These are phyloP conservation scores for Eumerus sabulonum DNA, from an alignment of 2,888 invertebrate species.

Conservation along the genomic window DNA sequence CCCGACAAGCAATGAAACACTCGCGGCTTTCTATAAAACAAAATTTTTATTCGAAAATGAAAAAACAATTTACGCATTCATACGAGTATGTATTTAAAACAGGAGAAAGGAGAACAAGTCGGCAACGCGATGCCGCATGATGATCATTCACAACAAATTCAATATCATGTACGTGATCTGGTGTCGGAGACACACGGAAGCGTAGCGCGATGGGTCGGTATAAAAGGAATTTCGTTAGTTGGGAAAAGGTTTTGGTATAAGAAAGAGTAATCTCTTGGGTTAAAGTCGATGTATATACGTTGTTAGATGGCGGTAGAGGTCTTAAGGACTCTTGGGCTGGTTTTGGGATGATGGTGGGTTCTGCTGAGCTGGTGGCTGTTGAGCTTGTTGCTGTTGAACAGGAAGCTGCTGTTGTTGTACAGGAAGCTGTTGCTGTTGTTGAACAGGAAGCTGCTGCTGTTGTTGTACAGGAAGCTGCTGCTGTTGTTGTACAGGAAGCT, in stretches of 20 bases:
- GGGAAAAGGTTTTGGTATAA: not conserved
- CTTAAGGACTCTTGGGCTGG: not conserved
- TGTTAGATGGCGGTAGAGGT: no score
- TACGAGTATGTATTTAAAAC: no score
- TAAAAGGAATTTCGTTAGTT: slow-evolving; percentile 46
- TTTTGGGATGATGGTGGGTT: slow-evolving; percentile 8
- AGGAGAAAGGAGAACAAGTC: no score
- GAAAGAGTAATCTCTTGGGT: slow-evolving; percentile 18
- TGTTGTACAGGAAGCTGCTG: slow-evolving; percentile 70
- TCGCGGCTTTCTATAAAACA: slow-evolving; percentile 14
- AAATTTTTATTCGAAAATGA: slow-evolving; percentile 47
- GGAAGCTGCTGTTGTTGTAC: slow-evolving; percentile 71
- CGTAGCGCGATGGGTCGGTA: slow-evolving; percentile 25
- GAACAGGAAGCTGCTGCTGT: slow-evolving; percentile 70
- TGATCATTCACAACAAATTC: slow-evolving; percentile 50
- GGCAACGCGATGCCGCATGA: slow-evolving; percentile 20
- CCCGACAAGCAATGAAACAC: no score
- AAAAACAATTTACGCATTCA: slow-evolving; percentile 44
- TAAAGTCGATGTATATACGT: slow-evolving; percentile 24
- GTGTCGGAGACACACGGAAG: slow-evolving; percentile 15
- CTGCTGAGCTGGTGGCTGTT: slow-evolving; percentile 63
- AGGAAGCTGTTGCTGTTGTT: slow-evolving; percentile 53
- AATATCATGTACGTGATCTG: slow-evolving; percentile 9
- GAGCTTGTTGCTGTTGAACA: slow-evolving; percentile 69
- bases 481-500: slow-evolving; percentile 70